Evolutionary conservation across 1,140 invertebrate species (phyloP).

Genomic region (Drosophila asahinai): DNA sequence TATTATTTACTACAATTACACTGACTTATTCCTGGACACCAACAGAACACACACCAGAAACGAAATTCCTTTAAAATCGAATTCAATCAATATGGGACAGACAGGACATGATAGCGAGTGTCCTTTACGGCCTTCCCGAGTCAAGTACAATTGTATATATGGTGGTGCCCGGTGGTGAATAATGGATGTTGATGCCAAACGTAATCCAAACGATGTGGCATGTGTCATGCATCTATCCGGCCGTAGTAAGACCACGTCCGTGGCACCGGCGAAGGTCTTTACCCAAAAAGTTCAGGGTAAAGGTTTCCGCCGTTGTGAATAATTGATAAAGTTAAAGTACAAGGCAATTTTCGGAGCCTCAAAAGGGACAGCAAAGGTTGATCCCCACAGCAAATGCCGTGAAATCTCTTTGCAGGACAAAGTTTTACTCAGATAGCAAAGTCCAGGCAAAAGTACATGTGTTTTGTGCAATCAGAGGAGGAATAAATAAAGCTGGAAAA

Average conservation of each 20-base stretch:
- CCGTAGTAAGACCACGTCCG: slow-evolving; percentile 1
- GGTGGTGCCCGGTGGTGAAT: slow-evolving; percentile 54
- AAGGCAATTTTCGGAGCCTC: slow-evolving; percentile 25
- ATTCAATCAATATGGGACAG: slow-evolving; percentile 62
- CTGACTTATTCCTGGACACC: slow-evolving; percentile 12
- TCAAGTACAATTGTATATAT: slow-evolving; percentile 49
- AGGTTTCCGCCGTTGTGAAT: slow-evolving; percentile 60
- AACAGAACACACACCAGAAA: neutral
- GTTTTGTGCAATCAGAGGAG: slow-evolving; percentile 17
- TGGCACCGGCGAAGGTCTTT: slow-evolving; percentile 52
- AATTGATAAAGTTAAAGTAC: slow-evolving; percentile 72
- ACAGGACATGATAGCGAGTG: slow-evolving; percentile 18
- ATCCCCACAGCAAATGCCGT: slow-evolving; percentile 4
- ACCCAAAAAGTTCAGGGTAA: slow-evolving; percentile 70
- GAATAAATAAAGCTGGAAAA: slow-evolving; percentile 29
- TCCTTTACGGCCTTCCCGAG: slow-evolving; percentile 26
- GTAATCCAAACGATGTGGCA: slow-evolving; percentile 44
- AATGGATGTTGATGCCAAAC: slow-evolving; percentile 55
- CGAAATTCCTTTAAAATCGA: slow-evolving; percentile 31
- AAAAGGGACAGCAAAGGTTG: slow-evolving; percentile 18
- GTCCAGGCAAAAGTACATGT: slow-evolving; percentile 1
- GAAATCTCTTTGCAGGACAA: slow-evolving; percentile 3
- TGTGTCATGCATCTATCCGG: slow-evolving; percentile 23
- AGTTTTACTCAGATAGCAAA: neutral
- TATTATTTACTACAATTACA: slow-evolving; percentile 19